These are phyloP conservation scores for Aegithalos caudatus DNA, from an alignment of 2,113 vertebrate genomes.

Conservation along the genomic window DNA sequence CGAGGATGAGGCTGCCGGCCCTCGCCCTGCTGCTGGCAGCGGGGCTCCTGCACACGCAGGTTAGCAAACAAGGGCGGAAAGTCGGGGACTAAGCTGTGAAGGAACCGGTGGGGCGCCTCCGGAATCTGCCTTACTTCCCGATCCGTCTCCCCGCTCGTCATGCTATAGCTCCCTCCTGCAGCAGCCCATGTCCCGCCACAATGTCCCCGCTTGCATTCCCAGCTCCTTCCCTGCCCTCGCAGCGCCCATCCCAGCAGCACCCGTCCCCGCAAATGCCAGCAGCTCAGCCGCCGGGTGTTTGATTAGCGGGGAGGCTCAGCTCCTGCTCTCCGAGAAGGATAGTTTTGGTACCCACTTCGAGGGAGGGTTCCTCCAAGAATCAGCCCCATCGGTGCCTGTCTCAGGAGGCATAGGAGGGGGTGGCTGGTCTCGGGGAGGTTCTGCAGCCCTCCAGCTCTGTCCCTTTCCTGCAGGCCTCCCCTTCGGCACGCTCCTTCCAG, in stretches of 20 bases:
- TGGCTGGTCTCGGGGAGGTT: neutral
- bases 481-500: constrained; percentile 71
- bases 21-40: neutral
- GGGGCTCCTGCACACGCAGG: neutral
- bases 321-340: neutral
- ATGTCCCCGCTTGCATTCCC: neutral
- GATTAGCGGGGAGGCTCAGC: neutral
- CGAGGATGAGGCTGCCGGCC: neutral
- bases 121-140: neutral
- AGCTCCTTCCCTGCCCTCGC: neutral
- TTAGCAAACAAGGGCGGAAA: neutral
- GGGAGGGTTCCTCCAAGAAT: neutral
- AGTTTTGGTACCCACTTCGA: neutral
- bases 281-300: neutral
- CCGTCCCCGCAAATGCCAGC: neutral
- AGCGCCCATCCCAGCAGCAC: neutral
- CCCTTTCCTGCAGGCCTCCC: neutral
- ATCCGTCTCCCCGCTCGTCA: neutral
- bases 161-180: neutral
- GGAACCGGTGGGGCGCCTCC: neutral
- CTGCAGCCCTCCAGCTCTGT: neutral
- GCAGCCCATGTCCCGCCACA: rapidly evolving
- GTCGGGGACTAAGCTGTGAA: neutral
- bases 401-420: neutral
- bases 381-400: neutral